These are phyloP conservation scores for Corynorhinus townsendii DNA, from an alignment of 2,113 vertebrate genomes.

Conservation along the genomic window DNA sequence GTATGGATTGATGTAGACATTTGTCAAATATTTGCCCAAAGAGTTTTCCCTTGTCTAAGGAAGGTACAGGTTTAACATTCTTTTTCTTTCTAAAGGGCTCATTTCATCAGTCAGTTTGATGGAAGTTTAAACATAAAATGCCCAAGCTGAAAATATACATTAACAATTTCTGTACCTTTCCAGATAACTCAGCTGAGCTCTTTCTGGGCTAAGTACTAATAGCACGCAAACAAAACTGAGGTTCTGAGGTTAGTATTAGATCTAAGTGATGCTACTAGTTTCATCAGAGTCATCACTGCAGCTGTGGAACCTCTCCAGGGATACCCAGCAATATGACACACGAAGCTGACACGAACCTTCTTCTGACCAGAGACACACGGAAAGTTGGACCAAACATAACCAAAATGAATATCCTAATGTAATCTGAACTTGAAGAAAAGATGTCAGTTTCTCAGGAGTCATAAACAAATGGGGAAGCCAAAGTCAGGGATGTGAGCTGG, in stretches of 20 bases:
- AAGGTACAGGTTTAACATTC: background rate
- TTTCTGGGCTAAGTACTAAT: background rate
- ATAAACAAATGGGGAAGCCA: background rate
- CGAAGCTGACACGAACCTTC: background rate
- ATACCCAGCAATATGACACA: background rate
- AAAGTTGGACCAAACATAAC: background rate
- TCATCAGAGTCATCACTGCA: background rate
- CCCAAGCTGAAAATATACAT: background rate
- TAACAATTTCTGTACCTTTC: background rate
- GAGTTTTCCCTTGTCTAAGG: slow-evolving; percentile 4
- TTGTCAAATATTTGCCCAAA: slow-evolving; percentile 52
- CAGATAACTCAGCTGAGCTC: background rate
- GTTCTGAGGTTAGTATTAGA: background rate
- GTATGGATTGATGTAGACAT: background rate
- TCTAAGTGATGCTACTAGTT: background rate
- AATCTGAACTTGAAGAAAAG: background rate
- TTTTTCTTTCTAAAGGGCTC: slow-evolving; percentile 30
- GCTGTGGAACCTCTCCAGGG: background rate
- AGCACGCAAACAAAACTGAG: background rate
- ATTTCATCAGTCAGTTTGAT: background rate
- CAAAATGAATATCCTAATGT: background rate
- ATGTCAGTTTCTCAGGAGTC: background rate
- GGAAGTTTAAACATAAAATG: slow-evolving; percentile 49
- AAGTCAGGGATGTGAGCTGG: background rate
- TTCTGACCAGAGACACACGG: background rate